phyloP scores from a whole-genome alignment of 2,888 invertebrate species.

The Drosophila hawaiiensis region DNA sequence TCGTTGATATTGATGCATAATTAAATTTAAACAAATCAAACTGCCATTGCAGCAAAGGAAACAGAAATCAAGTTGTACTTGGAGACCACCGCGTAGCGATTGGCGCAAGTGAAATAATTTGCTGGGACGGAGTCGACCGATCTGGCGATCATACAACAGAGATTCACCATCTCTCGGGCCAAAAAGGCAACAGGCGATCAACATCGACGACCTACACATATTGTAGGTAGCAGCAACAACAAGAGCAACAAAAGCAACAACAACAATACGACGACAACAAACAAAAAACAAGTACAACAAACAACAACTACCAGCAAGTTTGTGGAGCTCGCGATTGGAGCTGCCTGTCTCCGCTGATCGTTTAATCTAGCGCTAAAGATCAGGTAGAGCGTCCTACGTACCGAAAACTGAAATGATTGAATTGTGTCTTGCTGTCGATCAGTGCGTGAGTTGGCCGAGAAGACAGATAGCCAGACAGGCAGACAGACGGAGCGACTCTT shows the following conservation, averaged over 20 bases:
- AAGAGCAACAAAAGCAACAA: not conserved
- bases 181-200: constrained; percentile 18
- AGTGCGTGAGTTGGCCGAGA: constrained; percentile 68
- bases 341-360: constrained; percentile 77
- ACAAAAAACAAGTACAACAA: constrained; percentile 61
- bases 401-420: constrained; percentile 77
- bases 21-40: constrained; percentile 82
- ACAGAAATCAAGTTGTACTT: constrained; percentile 81
- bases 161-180: constrained; percentile 37
- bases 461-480: constrained; percentile 7
- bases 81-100: constrained; percentile 74
- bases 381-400: constrained; percentile 73
- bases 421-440: constrained; percentile 82
- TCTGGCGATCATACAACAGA: constrained; percentile 25
- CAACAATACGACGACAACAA: not conserved
- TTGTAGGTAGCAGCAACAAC: constrained; percentile 27
- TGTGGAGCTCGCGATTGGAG: constrained; percentile 32
- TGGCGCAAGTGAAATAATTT: constrained; percentile 78
- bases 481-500: constrained; percentile 15
- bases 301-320: constrained; percentile 42
- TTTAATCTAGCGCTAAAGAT: constrained; percentile 82
- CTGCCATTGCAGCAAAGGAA: constrained; percentile 75
- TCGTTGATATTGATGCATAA: constrained; percentile 74
- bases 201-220: constrained; percentile 65
- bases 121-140: constrained; percentile 46